Conservation (phyloP, 2,888 invertebrate genomes). For the Altica lythri region DNA sequence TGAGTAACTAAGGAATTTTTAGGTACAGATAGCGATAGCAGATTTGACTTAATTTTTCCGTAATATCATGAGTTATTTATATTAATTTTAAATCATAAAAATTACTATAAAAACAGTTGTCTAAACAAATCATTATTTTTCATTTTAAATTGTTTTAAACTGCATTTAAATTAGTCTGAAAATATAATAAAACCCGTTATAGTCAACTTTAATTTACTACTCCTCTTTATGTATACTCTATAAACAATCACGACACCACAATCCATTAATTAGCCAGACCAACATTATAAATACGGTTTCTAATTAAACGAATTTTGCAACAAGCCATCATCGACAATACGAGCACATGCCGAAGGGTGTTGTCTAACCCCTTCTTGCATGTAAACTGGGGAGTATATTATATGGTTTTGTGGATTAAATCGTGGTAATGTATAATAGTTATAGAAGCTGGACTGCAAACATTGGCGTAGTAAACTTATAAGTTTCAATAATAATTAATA, state of each 20-base stretch:
- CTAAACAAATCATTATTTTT: too few species aligned
- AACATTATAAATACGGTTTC: slow-evolving; percentile 34
- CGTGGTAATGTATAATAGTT: slow-evolving; percentile 7
- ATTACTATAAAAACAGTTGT: too few species aligned
- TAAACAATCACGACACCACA: slow-evolving; percentile 27
- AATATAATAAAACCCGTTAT: slow-evolving; percentile 1
- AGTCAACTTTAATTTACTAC: background rate
- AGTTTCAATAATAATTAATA: too few species aligned
- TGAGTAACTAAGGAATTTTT: too few species aligned
- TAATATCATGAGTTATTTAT: too few species aligned
- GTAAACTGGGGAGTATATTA: background rate
- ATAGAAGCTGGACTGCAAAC: too few species aligned
- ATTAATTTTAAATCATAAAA: too few species aligned
- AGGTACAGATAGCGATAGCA: too few species aligned
- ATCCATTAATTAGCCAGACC: slow-evolving; percentile 31
- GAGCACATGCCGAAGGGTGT: slow-evolving; percentile 20
- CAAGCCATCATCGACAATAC: slow-evolving; percentile 33
- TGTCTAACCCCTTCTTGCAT: slow-evolving; percentile 2
- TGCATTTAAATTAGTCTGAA: too few species aligned
- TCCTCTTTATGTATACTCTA: slow-evolving; percentile 5
- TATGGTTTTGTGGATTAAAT: slow-evolving; percentile 16
- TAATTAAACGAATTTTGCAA: slow-evolving; percentile 35
- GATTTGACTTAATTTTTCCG: too few species aligned
- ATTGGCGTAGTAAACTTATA: too few species aligned
- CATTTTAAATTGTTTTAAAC: too few species aligned